Conservation (phyloP, 1,140 invertebrate genomes). For the Drosophila elegans region DNA sequence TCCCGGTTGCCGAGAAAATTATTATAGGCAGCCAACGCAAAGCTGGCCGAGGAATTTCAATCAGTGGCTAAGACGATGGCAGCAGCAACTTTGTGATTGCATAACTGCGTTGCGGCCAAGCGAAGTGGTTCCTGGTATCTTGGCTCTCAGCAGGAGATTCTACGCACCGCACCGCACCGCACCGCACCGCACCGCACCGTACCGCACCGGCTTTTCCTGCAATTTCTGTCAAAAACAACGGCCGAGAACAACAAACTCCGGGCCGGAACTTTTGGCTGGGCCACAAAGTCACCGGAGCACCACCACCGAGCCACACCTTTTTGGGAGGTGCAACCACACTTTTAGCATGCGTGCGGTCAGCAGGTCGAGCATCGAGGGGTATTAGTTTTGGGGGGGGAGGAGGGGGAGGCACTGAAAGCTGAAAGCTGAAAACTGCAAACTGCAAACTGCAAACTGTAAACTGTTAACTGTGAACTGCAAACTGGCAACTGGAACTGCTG, state of each 20-base stretch:
- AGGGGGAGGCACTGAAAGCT: slow-evolving; percentile 1
- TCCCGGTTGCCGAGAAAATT: slow-evolving; percentile 39
- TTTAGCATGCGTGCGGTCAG: slow-evolving; percentile 76
- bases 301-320: slow-evolving; percentile 17
- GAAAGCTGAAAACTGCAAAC: slow-evolving; percentile 16
- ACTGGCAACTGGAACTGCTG: slow-evolving; percentile 58
- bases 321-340: slow-evolving; percentile 56
- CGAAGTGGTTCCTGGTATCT: slow-evolving; percentile 37
- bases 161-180: background rate
- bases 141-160: slow-evolving; percentile 53
- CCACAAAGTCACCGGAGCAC: slow-evolving; percentile 51
- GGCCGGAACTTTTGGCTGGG: slow-evolving; percentile 51
- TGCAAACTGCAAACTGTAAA: slow-evolving; percentile 30
- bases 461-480: slow-evolving; percentile 32
- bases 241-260: slow-evolving; percentile 44
- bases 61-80: slow-evolving; percentile 56
- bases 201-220: slow-evolving; percentile 29
- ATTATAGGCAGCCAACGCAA: slow-evolving; percentile 27
- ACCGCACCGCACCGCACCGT: background rate
- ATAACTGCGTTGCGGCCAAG: slow-evolving; percentile 55
- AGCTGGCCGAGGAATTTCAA: slow-evolving; percentile 69
- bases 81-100: slow-evolving; percentile 73
- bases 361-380: slow-evolving; percentile 44
- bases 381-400: slow-evolving; percentile 24
- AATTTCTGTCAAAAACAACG: slow-evolving; percentile 75